Conservation (phyloP, 2,888 invertebrate genomes). For the Itoplectis maculator region DNA sequence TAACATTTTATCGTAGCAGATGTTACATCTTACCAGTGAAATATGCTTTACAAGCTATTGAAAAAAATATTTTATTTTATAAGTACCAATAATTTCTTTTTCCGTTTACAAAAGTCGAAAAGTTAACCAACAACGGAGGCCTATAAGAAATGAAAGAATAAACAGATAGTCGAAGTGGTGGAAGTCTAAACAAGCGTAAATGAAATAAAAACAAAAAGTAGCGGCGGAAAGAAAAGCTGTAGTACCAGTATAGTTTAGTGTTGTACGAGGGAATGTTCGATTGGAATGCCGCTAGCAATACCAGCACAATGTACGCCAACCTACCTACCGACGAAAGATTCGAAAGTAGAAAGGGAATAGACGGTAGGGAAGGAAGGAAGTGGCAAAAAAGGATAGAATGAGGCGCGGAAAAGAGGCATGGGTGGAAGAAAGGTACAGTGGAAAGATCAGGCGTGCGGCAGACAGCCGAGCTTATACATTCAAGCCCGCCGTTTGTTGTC, state of each 20-base stretch:
- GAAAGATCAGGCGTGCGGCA: conserved; percentile 76
- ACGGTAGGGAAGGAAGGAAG: conserved; percentile 46
- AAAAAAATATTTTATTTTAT: too few relatives aligned
- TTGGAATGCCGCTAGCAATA: conserved; percentile 57
- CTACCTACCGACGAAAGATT: conserved; percentile 50
- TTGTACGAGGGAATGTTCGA: conserved; percentile 50
- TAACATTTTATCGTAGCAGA: too few relatives aligned
- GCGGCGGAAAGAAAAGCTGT: conserved; percentile 3
- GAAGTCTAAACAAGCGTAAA: conserved; percentile 2
- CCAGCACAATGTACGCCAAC: conserved; percentile 41
- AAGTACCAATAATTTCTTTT: too few relatives aligned
- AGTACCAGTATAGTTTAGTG: neutral
- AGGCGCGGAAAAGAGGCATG: conserved; percentile 34
- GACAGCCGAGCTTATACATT: conserved; percentile 79
- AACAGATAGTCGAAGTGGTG: neutral
- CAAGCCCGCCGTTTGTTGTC: conserved; percentile 78
- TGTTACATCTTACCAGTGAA: too few relatives aligned
- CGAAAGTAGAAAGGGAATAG: conserved; percentile 63
- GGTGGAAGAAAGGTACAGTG: conserved; percentile 51
- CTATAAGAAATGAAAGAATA: too few relatives aligned
- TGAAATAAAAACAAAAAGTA: neutral
- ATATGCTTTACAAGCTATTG: too few relatives aligned
- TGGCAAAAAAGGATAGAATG: conserved; percentile 38
- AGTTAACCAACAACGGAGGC: neutral
- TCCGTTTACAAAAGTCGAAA: neutral